These are phyloP conservation scores for Cordilura impudica DNA, from an alignment of 2,888 invertebrate species.

Conservation along the genomic window DNA sequence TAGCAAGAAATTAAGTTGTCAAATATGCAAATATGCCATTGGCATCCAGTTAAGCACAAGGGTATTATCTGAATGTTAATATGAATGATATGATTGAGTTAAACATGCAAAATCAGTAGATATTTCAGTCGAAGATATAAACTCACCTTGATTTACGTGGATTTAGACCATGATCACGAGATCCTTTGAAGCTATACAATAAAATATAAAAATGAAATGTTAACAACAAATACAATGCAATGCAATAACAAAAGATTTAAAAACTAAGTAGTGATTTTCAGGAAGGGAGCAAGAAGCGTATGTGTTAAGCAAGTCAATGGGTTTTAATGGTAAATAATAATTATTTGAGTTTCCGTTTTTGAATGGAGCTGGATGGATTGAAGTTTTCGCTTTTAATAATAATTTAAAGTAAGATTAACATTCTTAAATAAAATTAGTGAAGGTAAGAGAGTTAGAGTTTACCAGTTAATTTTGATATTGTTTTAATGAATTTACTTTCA, in stretches of 20 bases:
- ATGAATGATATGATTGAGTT: not conserved
- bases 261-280: not conserved
- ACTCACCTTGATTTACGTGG: conserved; percentile 77
- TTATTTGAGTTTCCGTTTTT: not conserved
- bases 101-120: conserved; percentile 29
- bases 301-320: conserved; percentile 62
- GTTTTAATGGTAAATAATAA: conserved; percentile 35
- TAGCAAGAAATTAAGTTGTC: too few relatives aligned
- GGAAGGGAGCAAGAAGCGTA: conserved; percentile 45
- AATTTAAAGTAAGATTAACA: too few relatives aligned
- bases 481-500: too few relatives aligned
- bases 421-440: too few relatives aligned
- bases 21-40: too few relatives aligned
- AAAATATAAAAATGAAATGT: conserved; percentile 18
- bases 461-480: not conserved
- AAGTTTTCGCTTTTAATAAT: too few relatives aligned
- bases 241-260: not conserved
- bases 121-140: not conserved
- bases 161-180: conserved; percentile 80
- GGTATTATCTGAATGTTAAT: not conserved
- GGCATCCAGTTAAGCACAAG: not conserved
- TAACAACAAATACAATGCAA: not conserved
- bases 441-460: too few relatives aligned
- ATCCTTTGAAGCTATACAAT: conserved; percentile 81
- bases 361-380: too few relatives aligned